A percentile compares a stretch with the other conserved stretches of the same genome.
Conservation (phyloP, 2,113 vertebrate species). For the Nothocercus julius region DNA sequence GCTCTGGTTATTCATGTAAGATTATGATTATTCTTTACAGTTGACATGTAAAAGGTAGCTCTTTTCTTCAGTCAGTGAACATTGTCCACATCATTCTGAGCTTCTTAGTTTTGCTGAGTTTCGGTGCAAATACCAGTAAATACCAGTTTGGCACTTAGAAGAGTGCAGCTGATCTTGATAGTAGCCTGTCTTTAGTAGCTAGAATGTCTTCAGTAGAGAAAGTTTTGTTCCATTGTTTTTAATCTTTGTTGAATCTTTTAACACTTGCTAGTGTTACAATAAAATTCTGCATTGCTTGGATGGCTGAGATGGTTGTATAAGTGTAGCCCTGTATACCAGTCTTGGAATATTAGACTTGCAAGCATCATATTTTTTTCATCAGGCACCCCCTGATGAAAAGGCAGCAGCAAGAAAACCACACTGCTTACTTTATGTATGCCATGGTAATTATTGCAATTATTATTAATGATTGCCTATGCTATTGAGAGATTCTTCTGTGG, state of each 20-base stretch:
- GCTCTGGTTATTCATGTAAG: not conserved
- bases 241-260: not conserved
- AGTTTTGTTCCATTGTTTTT: not conserved
- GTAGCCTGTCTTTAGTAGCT: not conserved
- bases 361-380: not conserved
- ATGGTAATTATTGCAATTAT: not conserved
- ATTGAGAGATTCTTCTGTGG: not conserved
- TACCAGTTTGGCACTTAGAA: not conserved
- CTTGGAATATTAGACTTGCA: not conserved
- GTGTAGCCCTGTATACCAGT: not conserved
- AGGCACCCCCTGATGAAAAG: not conserved
- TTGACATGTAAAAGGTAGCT: not conserved
- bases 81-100: not conserved
- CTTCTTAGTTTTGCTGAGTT: accelerated
- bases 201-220: not conserved
- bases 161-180: not conserved
- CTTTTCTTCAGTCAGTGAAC: not conserved
- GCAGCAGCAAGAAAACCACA: not conserved
- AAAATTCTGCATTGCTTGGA: not conserved
- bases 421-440: not conserved
- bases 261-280: not conserved
- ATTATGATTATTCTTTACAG: not conserved
- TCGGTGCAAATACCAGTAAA: not conserved
- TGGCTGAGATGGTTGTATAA: not conserved
- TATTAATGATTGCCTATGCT: not conserved